phyloP scores from a whole-genome alignment of 2,113 vertebrate genomes.

The Pseudonaja textilis region DNA sequence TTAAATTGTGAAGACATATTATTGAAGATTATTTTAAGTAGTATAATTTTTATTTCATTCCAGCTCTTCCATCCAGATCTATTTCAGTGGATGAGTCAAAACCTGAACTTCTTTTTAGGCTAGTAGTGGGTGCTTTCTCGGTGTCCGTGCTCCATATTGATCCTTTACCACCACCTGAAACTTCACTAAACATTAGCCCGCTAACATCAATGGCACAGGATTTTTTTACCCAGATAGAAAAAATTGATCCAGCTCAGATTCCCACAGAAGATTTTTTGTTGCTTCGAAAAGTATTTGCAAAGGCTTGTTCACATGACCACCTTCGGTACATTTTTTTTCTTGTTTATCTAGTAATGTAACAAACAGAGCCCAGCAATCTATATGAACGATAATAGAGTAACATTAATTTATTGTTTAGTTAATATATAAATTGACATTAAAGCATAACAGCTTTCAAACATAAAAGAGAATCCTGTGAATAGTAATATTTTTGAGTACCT shows the following conservation, averaged over 20 bases:
- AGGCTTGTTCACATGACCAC: constrained; percentile 94
- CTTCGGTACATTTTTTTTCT: constrained; percentile 80
- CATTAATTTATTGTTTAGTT: neutral
- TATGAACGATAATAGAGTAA: neutral
- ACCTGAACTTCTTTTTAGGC: constrained; percentile 88
- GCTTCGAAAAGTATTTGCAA: constrained; percentile 83
- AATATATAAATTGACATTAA: neutral
- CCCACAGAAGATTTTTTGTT: constrained; percentile 78
- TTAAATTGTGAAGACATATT: constrained; percentile 22
- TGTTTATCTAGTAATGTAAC: constrained; percentile 40
- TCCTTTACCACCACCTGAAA: constrained; percentile 89
- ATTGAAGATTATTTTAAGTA: constrained; percentile 53
- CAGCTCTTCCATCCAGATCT: constrained; percentile 88
- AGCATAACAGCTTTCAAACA: neutral
- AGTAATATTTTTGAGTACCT: neutral
- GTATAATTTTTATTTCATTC: constrained; percentile 66
- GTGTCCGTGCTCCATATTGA: constrained; percentile 94
- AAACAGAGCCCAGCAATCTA: constrained; percentile 33
- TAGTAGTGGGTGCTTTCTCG: constrained; percentile 82
- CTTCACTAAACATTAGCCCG: constrained; percentile 77
- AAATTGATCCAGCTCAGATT: constrained; percentile 76
- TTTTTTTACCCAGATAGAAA: constrained; percentile 85
- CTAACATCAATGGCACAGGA: constrained; percentile 85
- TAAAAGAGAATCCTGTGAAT: neutral
- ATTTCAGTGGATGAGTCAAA: constrained; percentile 89